Percentiles rank a stretch among this genome's conserved stretches.
These are phyloP conservation scores for Erinaceus europaeus DNA, from an alignment of 2,113 vertebrate genomes.

Conservation along the genomic window DNA sequence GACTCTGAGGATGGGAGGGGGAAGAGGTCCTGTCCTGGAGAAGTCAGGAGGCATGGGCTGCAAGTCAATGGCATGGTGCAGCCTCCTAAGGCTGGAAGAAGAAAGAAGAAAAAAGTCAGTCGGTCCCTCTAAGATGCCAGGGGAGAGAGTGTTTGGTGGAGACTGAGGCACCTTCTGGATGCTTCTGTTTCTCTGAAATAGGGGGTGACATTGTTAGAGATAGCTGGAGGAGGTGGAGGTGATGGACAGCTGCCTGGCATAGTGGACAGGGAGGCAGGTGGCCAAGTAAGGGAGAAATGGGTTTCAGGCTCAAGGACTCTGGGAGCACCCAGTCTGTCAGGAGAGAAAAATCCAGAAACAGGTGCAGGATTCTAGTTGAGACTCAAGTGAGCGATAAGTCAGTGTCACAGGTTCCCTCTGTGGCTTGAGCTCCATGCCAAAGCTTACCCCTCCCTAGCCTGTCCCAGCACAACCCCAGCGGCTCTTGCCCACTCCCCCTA, in stretches of 20 bases:
- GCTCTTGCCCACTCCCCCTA: slow-evolving; percentile 75
- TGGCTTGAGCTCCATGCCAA: not conserved
- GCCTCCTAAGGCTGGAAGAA: too few relatives aligned
- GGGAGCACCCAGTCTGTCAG: not conserved
- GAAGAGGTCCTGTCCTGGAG: not conserved
- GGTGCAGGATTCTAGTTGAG: not conserved
- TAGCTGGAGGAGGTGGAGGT: not conserved
- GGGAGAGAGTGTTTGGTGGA: not conserved
- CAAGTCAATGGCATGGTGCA: not conserved
- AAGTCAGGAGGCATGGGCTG: not conserved
- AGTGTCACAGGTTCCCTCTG: not conserved
- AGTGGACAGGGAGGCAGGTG: not conserved
- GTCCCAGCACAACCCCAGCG: slow-evolving; percentile 30
- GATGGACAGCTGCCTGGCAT: not conserved
- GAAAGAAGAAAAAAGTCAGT: too few relatives aligned
- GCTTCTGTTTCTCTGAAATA: not conserved
- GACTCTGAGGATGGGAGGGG: not conserved
- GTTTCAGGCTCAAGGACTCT: not conserved
- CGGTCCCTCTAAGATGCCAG: not conserved
- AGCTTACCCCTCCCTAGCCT: not conserved
- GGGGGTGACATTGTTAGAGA: not conserved
- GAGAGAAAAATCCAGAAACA: not conserved
- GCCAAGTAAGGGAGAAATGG: not conserved
- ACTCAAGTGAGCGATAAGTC: too few relatives aligned
- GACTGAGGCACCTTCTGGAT: not conserved